These are phyloP conservation scores for Protobothrops mucrosquamatus DNA, from an alignment of 2,113 vertebrate genomes.

Conservation along the genomic window DNA sequence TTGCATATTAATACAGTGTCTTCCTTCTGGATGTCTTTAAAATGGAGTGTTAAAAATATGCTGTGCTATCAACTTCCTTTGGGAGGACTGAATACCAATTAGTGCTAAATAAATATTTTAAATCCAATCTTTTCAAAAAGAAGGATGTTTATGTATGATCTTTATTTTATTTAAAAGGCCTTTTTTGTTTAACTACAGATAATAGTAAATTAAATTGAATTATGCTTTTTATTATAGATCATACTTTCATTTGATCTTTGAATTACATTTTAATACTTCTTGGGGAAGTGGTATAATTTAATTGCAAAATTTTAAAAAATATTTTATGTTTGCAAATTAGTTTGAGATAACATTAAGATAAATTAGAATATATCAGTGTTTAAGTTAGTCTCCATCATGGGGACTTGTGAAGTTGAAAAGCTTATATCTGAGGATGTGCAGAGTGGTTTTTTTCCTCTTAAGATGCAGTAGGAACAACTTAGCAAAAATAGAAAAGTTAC, in stretches of 20 bases:
- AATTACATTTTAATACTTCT: background rate
- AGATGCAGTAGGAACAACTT: background rate
- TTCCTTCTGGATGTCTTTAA: background rate
- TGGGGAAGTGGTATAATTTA: background rate
- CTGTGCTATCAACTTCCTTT: background rate
- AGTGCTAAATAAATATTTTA: slow-evolving; percentile 35
- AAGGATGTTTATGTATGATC: background rate
- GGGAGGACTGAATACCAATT: slow-evolving; percentile 10
- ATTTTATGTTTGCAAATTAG: background rate
- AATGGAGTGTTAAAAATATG: slow-evolving; percentile 40
- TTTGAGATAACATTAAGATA: background rate
- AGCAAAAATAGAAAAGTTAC: background rate
- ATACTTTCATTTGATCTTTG: background rate
- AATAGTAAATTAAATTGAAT: slow-evolving; percentile 13
- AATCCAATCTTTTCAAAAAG: slow-evolving; percentile 8
- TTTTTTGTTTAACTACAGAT: slow-evolving; percentile 8
- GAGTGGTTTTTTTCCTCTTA: background rate
- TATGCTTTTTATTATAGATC: background rate
- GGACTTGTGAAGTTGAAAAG: background rate
- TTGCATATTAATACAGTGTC: background rate
- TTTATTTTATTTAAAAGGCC: slow-evolving; percentile 4
- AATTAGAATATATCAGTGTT: background rate
- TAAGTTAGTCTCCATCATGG: background rate
- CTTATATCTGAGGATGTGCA: background rate
- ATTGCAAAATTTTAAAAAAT: background rate